Percentiles rank a stretch among this genome's conserved stretches.
Conservation (phyloP, 2,888 invertebrate genomes). For the Perizoma flavofasciatum region DNA sequence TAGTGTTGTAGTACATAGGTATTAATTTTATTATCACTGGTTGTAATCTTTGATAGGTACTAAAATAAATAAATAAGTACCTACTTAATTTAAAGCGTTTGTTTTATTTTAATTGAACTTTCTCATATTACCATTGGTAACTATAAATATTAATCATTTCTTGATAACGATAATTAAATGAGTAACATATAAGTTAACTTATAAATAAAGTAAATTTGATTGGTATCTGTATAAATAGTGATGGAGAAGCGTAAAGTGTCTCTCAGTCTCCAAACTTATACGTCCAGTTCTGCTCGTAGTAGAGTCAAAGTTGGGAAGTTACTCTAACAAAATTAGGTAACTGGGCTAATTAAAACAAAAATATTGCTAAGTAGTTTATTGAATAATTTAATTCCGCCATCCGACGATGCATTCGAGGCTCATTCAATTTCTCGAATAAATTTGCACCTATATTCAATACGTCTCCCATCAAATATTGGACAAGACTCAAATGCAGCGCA, state of each 20-base stretch:
- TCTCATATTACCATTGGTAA: neutral
- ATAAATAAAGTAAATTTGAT: too few relatives aligned
- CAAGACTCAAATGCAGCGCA: constrained; percentile 58
- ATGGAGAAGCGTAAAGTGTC: too few relatives aligned
- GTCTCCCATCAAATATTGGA: constrained; percentile 70
- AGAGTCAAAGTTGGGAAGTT: too few relatives aligned
- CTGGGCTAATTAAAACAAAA: constrained; percentile 12
- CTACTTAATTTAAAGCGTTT: constrained; percentile 54
- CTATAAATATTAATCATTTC: too few relatives aligned
- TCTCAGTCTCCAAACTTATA: too few relatives aligned
- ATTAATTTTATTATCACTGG: constrained; percentile 64
- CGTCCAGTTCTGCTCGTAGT: too few relatives aligned
- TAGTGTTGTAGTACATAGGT: constrained; percentile 48
- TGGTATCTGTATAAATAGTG: too few relatives aligned
- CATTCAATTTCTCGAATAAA: constrained; percentile 72
- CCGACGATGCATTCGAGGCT: constrained; percentile 57
- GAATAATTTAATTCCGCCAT: constrained; percentile 40
- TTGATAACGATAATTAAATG: too few relatives aligned
- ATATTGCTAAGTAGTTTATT: constrained; percentile 34
- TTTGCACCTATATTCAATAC: constrained; percentile 79
- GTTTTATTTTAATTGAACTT: constrained; percentile 30
- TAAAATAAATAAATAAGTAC: constrained; percentile 69
- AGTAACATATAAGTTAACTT: too few relatives aligned
- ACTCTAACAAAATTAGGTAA: neutral
- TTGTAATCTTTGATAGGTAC: constrained; percentile 63